phyloP scores from a whole-genome alignment of 2,888 invertebrate species.

The Elmis aenea region DNA sequence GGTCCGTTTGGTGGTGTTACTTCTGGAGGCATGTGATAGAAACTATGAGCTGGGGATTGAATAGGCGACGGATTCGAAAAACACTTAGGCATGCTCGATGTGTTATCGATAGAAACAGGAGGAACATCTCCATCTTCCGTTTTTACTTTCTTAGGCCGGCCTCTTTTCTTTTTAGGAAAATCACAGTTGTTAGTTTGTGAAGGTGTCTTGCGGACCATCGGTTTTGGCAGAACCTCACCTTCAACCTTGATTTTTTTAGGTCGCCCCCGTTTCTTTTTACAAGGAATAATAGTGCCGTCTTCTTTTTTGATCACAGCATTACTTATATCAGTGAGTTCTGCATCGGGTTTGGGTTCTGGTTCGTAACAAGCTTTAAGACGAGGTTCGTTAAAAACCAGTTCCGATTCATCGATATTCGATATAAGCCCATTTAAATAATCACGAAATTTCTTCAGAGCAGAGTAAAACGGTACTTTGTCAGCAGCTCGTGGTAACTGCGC shows the following conservation, averaged over 20 bases:
- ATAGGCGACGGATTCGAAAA: slow-evolving; percentile 50
- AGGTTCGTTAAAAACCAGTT: slow-evolving; percentile 78
- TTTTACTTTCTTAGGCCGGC: slow-evolving; percentile 81
- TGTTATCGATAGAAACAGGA: slow-evolving; percentile 31
- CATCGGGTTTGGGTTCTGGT: slow-evolving; percentile 50
- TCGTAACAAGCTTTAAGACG: slow-evolving; percentile 61
- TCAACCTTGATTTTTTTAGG: slow-evolving; percentile 78
- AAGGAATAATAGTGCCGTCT: slow-evolving; percentile 62
- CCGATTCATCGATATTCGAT: slow-evolving; percentile 77
- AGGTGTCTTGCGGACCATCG: slow-evolving; percentile 50
- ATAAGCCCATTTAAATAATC: slow-evolving; percentile 88
- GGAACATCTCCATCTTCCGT: slow-evolving; percentile 27
- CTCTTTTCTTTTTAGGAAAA: slow-evolving; percentile 81
- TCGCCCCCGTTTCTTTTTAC: slow-evolving; percentile 85
- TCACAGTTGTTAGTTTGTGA: slow-evolving; percentile 48
- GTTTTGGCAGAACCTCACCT: slow-evolving; percentile 58
- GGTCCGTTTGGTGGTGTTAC: slow-evolving; percentile 43
- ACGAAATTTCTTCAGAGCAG: slow-evolving; percentile 90
- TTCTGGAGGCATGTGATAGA: slow-evolving; percentile 45
- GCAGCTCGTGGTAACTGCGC: slow-evolving; percentile 95
- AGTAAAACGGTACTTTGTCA: slow-evolving; percentile 97
- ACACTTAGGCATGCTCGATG: slow-evolving; percentile 47
- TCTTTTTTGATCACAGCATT: slow-evolving; percentile 53
- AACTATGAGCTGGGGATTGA: slow-evolving; percentile 48
- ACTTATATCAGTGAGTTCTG: slow-evolving; percentile 48